A percentile compares a stretch with the other conserved stretches of the same genome.
Conservation (phyloP, 1,140 invertebrate species). For the Dolichoris vasculosae region DNA sequence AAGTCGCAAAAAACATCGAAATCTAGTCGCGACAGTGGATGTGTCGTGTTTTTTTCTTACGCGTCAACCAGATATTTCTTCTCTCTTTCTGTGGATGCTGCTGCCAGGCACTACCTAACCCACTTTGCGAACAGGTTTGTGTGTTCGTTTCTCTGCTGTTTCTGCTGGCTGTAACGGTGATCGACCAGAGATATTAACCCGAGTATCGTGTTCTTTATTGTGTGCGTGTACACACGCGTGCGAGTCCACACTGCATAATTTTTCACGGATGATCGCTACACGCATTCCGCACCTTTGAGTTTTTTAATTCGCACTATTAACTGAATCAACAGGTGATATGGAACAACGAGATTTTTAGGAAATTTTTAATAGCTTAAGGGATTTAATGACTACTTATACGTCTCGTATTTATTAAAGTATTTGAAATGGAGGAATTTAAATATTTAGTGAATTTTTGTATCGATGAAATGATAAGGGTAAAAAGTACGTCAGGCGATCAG, state of each 20-base stretch:
- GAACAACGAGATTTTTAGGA: neutral
- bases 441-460: too few species aligned
- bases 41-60: conserved; percentile 25
- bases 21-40: conserved; percentile 36
- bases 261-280: neutral
- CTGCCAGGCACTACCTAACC: conserved; percentile 64
- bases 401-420: neutral
- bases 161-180: conserved; percentile 64
- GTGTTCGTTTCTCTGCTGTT: conserved; percentile 50
- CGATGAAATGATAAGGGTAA: too few species aligned
- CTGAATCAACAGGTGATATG: neutral
- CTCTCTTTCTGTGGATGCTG: conserved; percentile 46
- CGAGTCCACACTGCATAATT: neutral
- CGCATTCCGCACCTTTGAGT: conserved; percentile 16
- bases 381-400: neutral
- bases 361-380: neutral
- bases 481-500: neutral
- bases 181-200: conserved; percentile 59
- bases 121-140: conserved; percentile 72
- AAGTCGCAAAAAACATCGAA: conserved; percentile 37
- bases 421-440: too few species aligned
- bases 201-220: conserved; percentile 1
- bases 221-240: neutral
- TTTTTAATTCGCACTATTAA: neutral
- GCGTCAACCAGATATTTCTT: conserved; percentile 25